Evolutionary conservation across 2,888 invertebrate species (phyloP).

Genomic region (Trichopria drosophilae): DNA sequence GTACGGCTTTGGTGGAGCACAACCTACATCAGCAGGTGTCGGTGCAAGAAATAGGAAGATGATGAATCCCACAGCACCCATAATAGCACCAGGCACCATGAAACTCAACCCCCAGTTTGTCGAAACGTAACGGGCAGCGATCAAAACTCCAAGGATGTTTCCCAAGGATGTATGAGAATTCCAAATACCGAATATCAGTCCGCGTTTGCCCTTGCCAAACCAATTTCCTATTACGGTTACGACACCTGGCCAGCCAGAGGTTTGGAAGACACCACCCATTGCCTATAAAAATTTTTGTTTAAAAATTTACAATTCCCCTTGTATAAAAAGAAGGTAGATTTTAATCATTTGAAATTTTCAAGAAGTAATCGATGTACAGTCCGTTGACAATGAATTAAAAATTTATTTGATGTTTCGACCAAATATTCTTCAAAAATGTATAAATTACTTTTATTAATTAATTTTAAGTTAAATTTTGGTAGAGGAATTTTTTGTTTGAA

Average conservation of each 20-base stretch:
- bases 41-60: conserved; percentile 84
- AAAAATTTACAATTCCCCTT: background rate
- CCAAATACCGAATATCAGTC: conserved; percentile 94
- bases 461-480: too few relatives aligned
- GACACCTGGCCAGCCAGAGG: conserved; percentile 96
- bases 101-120: conserved; percentile 89
- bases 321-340: conserved; percentile 3
- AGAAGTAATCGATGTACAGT: conserved; percentile 9
- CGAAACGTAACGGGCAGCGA: conserved; percentile 86
- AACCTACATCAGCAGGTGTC: conserved; percentile 77
- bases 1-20: conserved; percentile 55
- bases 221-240: conserved; percentile 92
- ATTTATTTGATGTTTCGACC: too few relatives aligned
- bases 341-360: too few relatives aligned
- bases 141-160: conserved; percentile 89
- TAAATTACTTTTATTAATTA: too few relatives aligned
- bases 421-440: too few relatives aligned
- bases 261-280: conserved; percentile 83
- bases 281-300: conserved; percentile 61
- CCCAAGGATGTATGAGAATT: conserved; percentile 96
- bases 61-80: conserved; percentile 70
- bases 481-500: too few relatives aligned
- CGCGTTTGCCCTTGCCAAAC: conserved; percentile 90
- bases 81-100: conserved; percentile 85
- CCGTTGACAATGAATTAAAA: too few relatives aligned